Evolutionary conservation across 2,113 vertebrate species (phyloP).

Genomic region (Stigmatopora argus): DNA sequence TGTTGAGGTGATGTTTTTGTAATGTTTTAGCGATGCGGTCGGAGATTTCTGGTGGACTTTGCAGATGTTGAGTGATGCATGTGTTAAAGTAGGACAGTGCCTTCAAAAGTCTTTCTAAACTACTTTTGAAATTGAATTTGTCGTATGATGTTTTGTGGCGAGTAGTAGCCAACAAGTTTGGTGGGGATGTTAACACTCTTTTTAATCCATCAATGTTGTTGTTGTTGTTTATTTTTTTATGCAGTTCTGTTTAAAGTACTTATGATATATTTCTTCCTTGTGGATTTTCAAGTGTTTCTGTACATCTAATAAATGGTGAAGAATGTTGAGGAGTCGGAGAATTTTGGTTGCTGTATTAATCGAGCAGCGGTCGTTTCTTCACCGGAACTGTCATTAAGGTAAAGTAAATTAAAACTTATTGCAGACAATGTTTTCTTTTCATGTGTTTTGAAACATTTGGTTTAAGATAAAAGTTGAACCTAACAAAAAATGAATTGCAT

Average conservation of each 20-base stretch:
- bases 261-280: slow-evolving; percentile 30
- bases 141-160: not conserved
- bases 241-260: not conserved
- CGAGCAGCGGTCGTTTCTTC: slow-evolving; percentile 34
- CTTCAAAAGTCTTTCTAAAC: slow-evolving; percentile 7
- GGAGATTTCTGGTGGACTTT: not conserved
- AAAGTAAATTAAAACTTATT: not conserved
- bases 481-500: no score
- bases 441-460: not conserved
- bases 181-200: not conserved
- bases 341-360: slow-evolving; percentile 34
- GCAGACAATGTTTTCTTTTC: not conserved
- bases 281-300: slow-evolving; percentile 69
- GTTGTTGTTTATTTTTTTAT: not conserved
- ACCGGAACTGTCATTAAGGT: not conserved
- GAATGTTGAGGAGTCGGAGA: slow-evolving; percentile 28
- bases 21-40: not conserved
- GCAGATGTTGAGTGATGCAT: not conserved
- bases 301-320: slow-evolving; percentile 72
- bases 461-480: no score
- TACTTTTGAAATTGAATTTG: not conserved
- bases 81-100: slow-evolving; percentile 1
- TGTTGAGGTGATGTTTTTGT: not conserved
- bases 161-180: not conserved
- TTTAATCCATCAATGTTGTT: not conserved